phyloP scores from a whole-genome alignment of 2,113 vertebrate species.

The Corydoras sp. region DNA sequence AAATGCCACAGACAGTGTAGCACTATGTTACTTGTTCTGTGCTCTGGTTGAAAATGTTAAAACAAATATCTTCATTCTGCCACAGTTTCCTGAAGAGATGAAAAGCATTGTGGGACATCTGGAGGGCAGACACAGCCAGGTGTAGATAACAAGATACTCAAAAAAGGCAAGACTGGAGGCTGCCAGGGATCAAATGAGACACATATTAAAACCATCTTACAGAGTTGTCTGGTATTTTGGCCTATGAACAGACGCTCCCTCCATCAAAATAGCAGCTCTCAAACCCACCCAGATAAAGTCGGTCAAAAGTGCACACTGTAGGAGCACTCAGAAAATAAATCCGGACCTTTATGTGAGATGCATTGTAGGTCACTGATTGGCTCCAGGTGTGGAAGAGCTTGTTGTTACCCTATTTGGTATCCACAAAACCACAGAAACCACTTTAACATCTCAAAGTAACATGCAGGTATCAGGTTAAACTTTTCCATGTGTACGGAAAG shows the following conservation, averaged over 20 bases:
- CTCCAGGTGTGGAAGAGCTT: constrained; percentile 32
- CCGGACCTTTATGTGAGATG: constrained; percentile 15
- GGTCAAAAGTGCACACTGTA: constrained; percentile 38
- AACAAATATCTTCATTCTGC: constrained; percentile 44
- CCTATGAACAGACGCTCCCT: constrained; percentile 33
- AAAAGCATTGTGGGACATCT: constrained; percentile 44
- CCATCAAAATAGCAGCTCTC: constrained; percentile 14
- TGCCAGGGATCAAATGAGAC: constrained; percentile 26
- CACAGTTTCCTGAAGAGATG: constrained; percentile 39
- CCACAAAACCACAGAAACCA: constrained; percentile 1
- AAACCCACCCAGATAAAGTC: constrained; percentile 26
- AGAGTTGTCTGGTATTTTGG: constrained; percentile 35
- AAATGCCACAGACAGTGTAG: constrained; percentile 23
- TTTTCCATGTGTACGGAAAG: not conserved
- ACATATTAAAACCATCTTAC: constrained; percentile 43
- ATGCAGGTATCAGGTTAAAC: not conserved
- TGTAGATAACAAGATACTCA: constrained; percentile 38
- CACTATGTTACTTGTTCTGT: constrained; percentile 21
- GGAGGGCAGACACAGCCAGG: constrained; percentile 43
- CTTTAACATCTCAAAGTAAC: constrained; percentile 3
- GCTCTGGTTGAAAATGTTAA: constrained; percentile 32
- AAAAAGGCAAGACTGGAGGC: constrained; percentile 18
- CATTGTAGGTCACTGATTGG: constrained; percentile 31
- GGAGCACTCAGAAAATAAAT: constrained; percentile 26
- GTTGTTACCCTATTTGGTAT: not conserved